These are phyloP conservation scores for Cydia strobilella DNA, from an alignment of 1,140 invertebrate genomes.

Conservation along the genomic window DNA sequence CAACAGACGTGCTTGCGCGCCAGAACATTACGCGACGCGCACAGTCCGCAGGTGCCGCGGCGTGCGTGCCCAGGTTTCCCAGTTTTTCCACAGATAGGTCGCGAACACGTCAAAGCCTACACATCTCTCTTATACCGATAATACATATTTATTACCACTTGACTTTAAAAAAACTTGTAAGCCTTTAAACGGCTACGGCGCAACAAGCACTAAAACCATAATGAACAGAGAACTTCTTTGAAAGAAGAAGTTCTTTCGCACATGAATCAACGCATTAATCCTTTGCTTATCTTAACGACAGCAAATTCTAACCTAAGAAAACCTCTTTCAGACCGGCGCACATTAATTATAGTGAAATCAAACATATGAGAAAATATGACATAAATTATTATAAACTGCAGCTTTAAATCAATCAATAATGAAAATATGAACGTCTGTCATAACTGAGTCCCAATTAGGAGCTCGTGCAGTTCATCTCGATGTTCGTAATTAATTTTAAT, in stretches of 20 bases:
- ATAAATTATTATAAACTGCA: slow-evolving; percentile 53
- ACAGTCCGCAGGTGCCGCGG: slow-evolving; percentile 43
- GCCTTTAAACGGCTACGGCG: slow-evolving; percentile 7
- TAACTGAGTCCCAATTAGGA: slow-evolving; percentile 53
- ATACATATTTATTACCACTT: slow-evolving; percentile 29
- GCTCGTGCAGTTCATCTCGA: slow-evolving; percentile 41
- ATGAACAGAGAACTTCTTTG: slow-evolving; percentile 6
- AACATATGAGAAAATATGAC: slow-evolving; percentile 56
- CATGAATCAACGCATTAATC: slow-evolving; percentile 41
- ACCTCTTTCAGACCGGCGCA: slow-evolving; percentile 38
- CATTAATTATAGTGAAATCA: slow-evolving; percentile 45
- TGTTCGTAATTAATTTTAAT: slow-evolving; percentile 54
- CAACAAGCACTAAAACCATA: slow-evolving; percentile 23
- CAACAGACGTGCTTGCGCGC: background rate
- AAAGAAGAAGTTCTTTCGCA: slow-evolving; percentile 12
- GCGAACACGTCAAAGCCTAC: slow-evolving; percentile 19
- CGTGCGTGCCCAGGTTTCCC: slow-evolving; percentile 45
- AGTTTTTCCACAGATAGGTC: slow-evolving; percentile 45
- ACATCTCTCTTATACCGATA: slow-evolving; percentile 19
- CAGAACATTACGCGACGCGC: slow-evolving; percentile 37
- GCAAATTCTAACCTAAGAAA: slow-evolving; percentile 41
- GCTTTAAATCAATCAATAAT: slow-evolving; percentile 48
- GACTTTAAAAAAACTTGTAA: slow-evolving; percentile 9
- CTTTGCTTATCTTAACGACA: slow-evolving; percentile 49
- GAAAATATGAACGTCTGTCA: slow-evolving; percentile 53